phyloP scores from a whole-genome alignment of 2,113 vertebrate species.

The Odontesthes bonariensis region DNA sequence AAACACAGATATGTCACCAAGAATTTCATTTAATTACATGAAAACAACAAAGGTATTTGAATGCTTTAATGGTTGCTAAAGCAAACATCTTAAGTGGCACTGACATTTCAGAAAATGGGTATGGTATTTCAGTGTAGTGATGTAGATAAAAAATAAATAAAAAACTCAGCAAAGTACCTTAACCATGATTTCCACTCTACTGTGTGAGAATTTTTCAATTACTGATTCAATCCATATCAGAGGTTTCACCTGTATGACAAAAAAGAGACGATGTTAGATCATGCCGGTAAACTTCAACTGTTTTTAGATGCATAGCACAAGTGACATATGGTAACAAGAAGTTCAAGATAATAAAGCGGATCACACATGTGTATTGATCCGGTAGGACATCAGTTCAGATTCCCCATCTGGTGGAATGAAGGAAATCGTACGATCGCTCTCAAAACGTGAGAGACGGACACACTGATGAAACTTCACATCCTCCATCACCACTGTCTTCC shows the following conservation, averaged over 20 bases:
- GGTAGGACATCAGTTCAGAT: conserved; percentile 96
- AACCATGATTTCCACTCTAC: conserved; percentile 94
- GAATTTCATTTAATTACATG: neutral
- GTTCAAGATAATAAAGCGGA: neutral
- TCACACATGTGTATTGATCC: conserved; percentile 91
- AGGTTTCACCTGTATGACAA: conserved; percentile 87
- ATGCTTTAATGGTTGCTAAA: neutral
- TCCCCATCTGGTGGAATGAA: conserved; percentile 94
- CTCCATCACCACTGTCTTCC: conserved; percentile 92
- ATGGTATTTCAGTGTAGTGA: neutral
- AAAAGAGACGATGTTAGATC: neutral
- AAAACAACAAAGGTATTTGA: neutral
- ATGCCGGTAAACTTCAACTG: neutral
- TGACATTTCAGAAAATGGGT: too few relatives aligned
- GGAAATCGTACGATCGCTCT: conserved; percentile 93
- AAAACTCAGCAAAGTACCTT: conserved; percentile 81
- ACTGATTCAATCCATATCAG: conserved; percentile 96
- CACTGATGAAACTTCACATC: conserved; percentile 98
- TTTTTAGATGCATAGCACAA: neutral
- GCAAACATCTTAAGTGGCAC: neutral
- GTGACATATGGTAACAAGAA: neutral
- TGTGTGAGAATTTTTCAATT: conserved; percentile 96
- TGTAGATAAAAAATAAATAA: neutral
- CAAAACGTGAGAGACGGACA: conserved; percentile 92
- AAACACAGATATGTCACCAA: neutral